Evolutionary conservation across 2,797 vertebrate species (phyloP), one percentile per base, ranked within the genome.

Genomic region (Characodon lateralis): DNA sequence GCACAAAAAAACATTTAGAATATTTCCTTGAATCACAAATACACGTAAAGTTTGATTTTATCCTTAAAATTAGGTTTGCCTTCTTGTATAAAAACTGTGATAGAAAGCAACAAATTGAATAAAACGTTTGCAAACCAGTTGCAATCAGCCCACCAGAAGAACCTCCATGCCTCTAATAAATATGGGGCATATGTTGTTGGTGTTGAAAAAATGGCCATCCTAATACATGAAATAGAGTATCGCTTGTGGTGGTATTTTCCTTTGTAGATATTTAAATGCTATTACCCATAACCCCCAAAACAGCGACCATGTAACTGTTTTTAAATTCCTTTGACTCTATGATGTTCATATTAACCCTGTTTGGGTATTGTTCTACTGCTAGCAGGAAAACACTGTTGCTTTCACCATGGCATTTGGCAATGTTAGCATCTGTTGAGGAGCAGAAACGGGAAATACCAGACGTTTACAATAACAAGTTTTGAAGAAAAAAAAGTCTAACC

Each of bases 271-370:
- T 91, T 90, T 90, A 89, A 88, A 89, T 89, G 87, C 86, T 55
- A 83, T 88, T 39, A 39, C 65, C 35, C 89, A 35, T 35, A 35
- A 35, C 35, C 35, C 35, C 35, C 35, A 35, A 35, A 35, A 35
- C 35, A 35, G 35, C 35, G 35, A 4, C 35, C 35, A 35, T 35
- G 35, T 35, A 35, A 35, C 4, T 35, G 35, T 35, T 35, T 35
- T 35, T 35, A 35, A 86, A 94, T 92, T 93, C 89, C 87, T 85
- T 88, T 92, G 91, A 93, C 88, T 90, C 87, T 86, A 35, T 35
- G 84, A 92, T 94, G 90, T 89, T 93, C 87, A 77, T 86, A 74
- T 74, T 91, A 93, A 91, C 94, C 90, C 88, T 88, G 84, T 91
- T 91, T 93, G 89, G 35, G 4, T 35, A 35, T 35, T 35, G 35